phyloP scores from a whole-genome alignment of 2,113 vertebrate species.

The Scopus umbretta region DNA sequence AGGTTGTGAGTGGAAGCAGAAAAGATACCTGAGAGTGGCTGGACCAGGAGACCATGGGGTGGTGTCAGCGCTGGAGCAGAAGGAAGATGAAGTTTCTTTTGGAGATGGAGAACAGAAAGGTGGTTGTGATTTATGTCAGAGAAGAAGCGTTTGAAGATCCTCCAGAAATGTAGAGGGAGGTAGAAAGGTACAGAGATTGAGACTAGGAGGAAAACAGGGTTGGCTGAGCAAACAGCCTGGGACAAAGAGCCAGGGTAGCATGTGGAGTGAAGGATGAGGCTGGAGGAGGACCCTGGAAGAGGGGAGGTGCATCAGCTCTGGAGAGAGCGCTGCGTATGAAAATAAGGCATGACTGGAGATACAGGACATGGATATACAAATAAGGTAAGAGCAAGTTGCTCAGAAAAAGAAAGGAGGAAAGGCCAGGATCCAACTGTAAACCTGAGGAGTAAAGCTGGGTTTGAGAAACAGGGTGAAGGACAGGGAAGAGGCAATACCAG shows the following conservation, averaged over 20 bases:
- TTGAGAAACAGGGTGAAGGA: not conserved
- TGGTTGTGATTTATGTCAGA: not conserved
- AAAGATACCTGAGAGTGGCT: not conserved
- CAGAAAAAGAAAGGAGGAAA: not conserved
- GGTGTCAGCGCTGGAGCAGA: not conserved
- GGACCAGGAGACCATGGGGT: not conserved
- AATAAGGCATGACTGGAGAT: not conserved
- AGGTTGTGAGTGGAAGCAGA: not conserved
- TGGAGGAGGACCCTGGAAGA: not conserved
- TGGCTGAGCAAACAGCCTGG: not conserved
- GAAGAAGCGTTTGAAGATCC: not conserved
- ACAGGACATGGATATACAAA: not conserved
- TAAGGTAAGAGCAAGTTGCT: not conserved
- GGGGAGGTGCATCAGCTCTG: not conserved
- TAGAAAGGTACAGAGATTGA: not conserved
- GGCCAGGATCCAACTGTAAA: not conserved
- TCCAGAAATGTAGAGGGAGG: not conserved
- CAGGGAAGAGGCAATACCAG: not conserved
- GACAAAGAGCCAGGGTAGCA: not conserved
- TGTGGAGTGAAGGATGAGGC: not conserved
- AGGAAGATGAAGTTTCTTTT: not conserved
- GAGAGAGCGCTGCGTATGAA: not conserved
- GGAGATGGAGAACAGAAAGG: not conserved
- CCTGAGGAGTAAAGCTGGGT: not conserved
- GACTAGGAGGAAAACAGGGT: not conserved